A percentile compares a stretch with the other conserved stretches of the same genome.
These are phyloP conservation scores for Oikopleura vanhoeffeni DNA, from an alignment of 23 tunicate genomes.

Conservation along the genomic window DNA sequence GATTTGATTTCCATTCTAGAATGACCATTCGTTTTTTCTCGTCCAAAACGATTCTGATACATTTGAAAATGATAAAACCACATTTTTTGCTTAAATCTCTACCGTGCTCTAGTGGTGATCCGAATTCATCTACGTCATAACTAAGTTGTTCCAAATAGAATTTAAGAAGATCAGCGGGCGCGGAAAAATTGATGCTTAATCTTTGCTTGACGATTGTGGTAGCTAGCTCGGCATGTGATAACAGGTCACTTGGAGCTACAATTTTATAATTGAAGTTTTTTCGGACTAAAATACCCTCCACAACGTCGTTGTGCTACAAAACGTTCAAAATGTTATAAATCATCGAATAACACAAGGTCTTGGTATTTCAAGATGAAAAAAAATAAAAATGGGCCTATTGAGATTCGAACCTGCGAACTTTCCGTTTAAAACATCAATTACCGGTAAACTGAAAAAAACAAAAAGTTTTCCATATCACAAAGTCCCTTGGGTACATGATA, in stretches of 20 bases:
- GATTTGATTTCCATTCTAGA: conserved; percentile 70
- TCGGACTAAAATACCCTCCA: conserved; percentile 69
- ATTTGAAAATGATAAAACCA: not conserved
- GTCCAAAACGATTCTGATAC: not conserved
- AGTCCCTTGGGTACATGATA: too few species aligned
- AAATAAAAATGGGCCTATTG: too few species aligned
- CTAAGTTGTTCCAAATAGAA: conserved; percentile 71
- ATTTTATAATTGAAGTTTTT: conserved; percentile 85
- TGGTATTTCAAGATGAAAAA: too few species aligned
- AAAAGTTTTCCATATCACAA: too few species aligned
- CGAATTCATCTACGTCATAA: conserved; percentile 28
- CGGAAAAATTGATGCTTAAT: conserved; percentile 49
- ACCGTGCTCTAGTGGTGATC: not conserved
- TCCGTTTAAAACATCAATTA: too few species aligned
- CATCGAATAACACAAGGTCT: too few species aligned
- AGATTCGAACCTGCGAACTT: too few species aligned
- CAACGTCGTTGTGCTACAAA: conserved; percentile 50
- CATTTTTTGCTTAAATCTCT: not conserved
- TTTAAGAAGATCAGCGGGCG: conserved; percentile 47
- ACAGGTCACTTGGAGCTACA: conserved; percentile 61
- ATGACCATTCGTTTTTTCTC: not conserved
- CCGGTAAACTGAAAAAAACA: too few species aligned
- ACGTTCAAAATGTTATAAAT: too few species aligned
- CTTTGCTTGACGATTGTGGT: conserved; percentile 56
- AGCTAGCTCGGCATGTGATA: conserved; percentile 19